A percentile compares a stretch with the other conserved stretches of the same genome.
Evolutionary conservation across 2,113 vertebrate genomes (phyloP).

Genomic region (Pangasianodon hypophthalmus): DNA sequence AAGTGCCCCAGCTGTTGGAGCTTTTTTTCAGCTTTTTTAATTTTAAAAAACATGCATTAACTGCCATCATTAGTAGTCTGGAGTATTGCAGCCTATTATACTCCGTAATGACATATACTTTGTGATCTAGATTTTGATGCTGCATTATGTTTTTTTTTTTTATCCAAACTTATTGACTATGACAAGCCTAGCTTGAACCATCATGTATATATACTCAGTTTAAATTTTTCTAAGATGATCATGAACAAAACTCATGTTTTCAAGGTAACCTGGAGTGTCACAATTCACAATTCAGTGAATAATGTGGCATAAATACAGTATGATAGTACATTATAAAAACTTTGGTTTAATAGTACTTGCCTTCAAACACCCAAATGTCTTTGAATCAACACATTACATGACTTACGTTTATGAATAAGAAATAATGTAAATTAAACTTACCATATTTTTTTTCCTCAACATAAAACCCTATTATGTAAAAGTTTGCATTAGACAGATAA

Average conservation of each 20-base stretch:
- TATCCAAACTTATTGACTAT: not conserved
- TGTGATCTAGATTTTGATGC: not conserved
- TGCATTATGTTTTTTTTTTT: not conserved
- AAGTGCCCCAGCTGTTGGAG: conserved; percentile 31
- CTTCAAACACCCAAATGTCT: not conserved
- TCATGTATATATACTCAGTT: not conserved
- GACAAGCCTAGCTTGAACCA: not conserved
- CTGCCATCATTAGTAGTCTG: not conserved
- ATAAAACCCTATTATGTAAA: not conserved
- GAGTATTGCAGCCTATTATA: not conserved
- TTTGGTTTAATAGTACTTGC: not conserved
- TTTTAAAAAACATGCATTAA: not conserved
- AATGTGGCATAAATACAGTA: not conserved
- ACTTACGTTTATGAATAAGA: not conserved
- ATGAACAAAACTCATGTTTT: not conserved
- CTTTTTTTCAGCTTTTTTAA: not conserved
- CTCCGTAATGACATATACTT: not conserved
- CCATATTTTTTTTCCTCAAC: not conserved
- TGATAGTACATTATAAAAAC: not conserved
- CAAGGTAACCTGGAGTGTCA: not conserved
- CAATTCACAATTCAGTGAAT: not conserved
- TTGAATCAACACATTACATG: not conserved
- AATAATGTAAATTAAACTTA: not conserved
- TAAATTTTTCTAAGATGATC: not conserved
- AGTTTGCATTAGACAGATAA: not conserved